Evolutionary conservation across 2,888 invertebrate genomes (phyloP), one percentile per base, ranked within the genome.

Genomic region (Mesochorus sp.): DNA sequence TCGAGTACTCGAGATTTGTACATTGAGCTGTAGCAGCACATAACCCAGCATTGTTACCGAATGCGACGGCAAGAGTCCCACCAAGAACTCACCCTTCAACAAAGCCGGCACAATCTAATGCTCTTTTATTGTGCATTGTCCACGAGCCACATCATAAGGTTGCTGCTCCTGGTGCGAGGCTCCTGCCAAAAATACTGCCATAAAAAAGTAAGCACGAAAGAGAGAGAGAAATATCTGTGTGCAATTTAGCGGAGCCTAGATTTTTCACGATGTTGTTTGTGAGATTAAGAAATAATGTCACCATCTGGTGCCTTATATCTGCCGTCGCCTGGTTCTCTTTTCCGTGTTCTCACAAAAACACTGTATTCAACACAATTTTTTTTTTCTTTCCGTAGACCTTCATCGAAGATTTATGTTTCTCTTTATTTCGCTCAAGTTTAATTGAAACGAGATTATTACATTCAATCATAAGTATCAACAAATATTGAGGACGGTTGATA

Each of bases 91-190:
- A 47, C 67, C 70, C 78, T 75, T 71, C 86, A 86, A 90, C 90
- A 90, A 90, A 91, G 90, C 88, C 88, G 85, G 83, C 89, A n/a
- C n/a, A 88, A 90, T 89, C 90, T 90, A 91, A 91, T 91, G 91
- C 90, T 91, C 91, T 90, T 90, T 91, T 91, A 90, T 90, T 89
- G 90, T 89, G 86, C 89, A 90, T 90, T 90, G 90, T 90, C 86
- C 83, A 82, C 83, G 76, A 84, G 83, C 81, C 84, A 84, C 86
- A 85, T 87, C 86, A n/a, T n/a, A 87, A 84, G 85, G 82, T 71
- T 71, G 19, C 42, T 55, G n/a, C 51, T 64, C 14, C 67, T n/a
- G n/a, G n/a, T 26, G 64, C 68, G 26, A 67, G 53, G 42, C 55
- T 70, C 26, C 34, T 53, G 70, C 31, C 78, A 61, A 61, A 75